Conservation (phyloP, 2,888 invertebrate genomes). For the Lithosia quadra region DNA sequence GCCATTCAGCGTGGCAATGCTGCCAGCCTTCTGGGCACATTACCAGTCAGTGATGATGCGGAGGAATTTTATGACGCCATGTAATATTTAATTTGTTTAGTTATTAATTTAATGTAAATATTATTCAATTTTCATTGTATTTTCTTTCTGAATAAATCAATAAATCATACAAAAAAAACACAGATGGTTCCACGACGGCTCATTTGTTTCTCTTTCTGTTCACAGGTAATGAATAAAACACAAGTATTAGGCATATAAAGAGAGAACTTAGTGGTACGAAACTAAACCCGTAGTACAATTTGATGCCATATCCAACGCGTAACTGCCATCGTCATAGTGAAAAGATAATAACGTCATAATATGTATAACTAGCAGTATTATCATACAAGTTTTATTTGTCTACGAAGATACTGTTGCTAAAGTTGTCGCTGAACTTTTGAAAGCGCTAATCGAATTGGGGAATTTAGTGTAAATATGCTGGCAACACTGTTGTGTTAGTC, state of each 20-base stretch:
- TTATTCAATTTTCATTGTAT: too few relatives aligned
- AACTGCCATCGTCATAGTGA: slow-evolving; percentile 61
- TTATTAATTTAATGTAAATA: too few relatives aligned
- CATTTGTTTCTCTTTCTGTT: slow-evolving; percentile 33
- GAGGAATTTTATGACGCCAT: too few relatives aligned
- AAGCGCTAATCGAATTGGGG: background rate
- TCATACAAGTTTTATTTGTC: slow-evolving; percentile 9
- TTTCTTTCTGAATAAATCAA: too few relatives aligned
- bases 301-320: slow-evolving; percentile 76
- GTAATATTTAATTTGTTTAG: too few relatives aligned
- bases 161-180: background rate
- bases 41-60: too few relatives aligned
- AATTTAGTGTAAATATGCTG: background rate
- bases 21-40: too few relatives aligned
- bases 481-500: too few relatives aligned
- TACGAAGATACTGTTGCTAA: slow-evolving; percentile 18
- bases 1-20: too few relatives aligned
- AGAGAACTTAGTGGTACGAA: slow-evolving; percentile 60
- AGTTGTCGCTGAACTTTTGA: background rate
- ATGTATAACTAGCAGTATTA: background rate
- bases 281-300: slow-evolving; percentile 78
- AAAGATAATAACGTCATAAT: slow-evolving; percentile 20
- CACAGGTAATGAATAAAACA: slow-evolving; percentile 70
- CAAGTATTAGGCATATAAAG: slow-evolving; percentile 48
- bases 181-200: background rate